Percentiles rank a stretch among this genome's conserved stretches.
These are phyloP conservation scores for Bhutanitis thaidina DNA, from an alignment of 2,888 invertebrate species.

Conservation along the genomic window DNA sequence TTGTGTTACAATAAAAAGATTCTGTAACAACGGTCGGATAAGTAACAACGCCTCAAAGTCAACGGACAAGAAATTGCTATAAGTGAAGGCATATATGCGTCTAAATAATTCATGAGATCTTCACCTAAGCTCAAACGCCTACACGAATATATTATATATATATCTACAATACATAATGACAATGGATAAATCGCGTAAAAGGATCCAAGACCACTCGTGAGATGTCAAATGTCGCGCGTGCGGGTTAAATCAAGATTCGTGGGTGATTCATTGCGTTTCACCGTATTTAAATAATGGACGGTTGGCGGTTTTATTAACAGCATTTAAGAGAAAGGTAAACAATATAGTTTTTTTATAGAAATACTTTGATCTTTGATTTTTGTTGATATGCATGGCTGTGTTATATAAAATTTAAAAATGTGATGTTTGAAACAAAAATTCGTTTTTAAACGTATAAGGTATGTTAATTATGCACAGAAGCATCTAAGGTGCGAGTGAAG, in stretches of 20 bases:
- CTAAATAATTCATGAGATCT: conserved; percentile 71
- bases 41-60: conserved; percentile 39
- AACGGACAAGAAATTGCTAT: conserved; percentile 43
- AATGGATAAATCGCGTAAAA: conserved; percentile 57
- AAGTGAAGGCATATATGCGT: conserved; percentile 42
- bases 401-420: too few species aligned
- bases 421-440: background rate
- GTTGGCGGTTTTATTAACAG: conserved; percentile 16
- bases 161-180: conserved; percentile 35
- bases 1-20: too few species aligned
- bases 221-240: conserved; percentile 50
- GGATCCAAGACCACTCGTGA: conserved; percentile 41
- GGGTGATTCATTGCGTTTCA: conserved; percentile 32
- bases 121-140: conserved; percentile 47
- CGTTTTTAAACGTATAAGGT: background rate
- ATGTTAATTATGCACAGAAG: too few species aligned
- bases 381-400: too few species aligned
- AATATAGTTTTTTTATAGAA: too few species aligned
- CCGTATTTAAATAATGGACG: conserved; percentile 25
- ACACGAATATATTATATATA: conserved; percentile 24
- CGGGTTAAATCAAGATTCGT: conserved; percentile 50
- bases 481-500: too few species aligned
- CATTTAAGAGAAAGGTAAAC: background rate
- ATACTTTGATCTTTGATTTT: too few species aligned
- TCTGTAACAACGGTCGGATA: conserved; percentile 30